Conservation (phyloP, 2,113 vertebrate genomes). For the Notarius lentiginosus region DNA sequence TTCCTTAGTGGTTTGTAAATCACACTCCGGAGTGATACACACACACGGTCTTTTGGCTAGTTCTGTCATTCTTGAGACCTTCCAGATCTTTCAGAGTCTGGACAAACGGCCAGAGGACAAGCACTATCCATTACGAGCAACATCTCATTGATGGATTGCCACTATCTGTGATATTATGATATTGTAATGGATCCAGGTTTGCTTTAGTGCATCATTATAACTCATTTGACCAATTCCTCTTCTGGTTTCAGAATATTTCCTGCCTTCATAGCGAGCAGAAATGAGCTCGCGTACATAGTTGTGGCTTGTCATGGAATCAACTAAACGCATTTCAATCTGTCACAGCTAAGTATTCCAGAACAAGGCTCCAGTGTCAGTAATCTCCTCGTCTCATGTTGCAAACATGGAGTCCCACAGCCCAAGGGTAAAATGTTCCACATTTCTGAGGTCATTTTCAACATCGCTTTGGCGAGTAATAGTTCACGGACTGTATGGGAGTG, state of each 20-base stretch:
- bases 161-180: neutral
- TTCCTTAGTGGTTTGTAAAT: neutral
- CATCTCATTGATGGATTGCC: neutral
- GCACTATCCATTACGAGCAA: neutral
- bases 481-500: slow-evolving; percentile 41
- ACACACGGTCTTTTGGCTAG: neutral
- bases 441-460: slow-evolving; percentile 29
- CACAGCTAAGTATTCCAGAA: slow-evolving; percentile 23
- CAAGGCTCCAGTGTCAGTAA: slow-evolving; percentile 3
- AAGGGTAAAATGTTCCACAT: neutral
- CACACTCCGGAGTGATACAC: neutral
- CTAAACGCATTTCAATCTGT: slow-evolving; percentile 27
- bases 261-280: neutral
- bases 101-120: slow-evolving; percentile 20
- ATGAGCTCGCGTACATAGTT: neutral
- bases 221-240: neutral
- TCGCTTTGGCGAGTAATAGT: neutral
- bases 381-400: slow-evolving; percentile 1
- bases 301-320: slow-evolving; percentile 9
- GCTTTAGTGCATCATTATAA: neutral
- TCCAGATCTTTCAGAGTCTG: neutral
- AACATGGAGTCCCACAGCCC: neutral
- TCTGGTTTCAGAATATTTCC: neutral
- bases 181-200: slow-evolving; percentile 3
- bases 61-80: slow-evolving; percentile 12